Evolutionary conservation across 2,113 vertebrate genomes (phyloP).

Genomic region (Sitta europaea): DNA sequence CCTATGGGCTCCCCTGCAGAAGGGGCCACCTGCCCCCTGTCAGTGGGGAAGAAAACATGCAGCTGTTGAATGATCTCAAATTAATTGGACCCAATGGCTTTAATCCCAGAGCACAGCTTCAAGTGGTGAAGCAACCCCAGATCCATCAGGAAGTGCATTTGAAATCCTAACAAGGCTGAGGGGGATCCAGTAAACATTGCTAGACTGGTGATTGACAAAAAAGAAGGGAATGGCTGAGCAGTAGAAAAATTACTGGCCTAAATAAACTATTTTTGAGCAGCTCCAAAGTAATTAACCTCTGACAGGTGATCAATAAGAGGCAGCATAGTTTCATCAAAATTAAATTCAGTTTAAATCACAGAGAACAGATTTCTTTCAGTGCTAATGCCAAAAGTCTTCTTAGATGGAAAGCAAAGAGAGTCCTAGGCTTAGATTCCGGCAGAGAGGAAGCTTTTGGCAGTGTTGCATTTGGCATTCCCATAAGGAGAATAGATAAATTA

Average conservation of each 20-base stretch:
- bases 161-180: not conserved
- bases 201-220: not conserved
- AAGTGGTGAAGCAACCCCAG: not conserved
- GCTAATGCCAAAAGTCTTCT: not conserved
- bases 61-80: not conserved
- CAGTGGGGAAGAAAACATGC: not conserved
- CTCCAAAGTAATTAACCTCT: not conserved
- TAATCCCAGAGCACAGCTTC: not conserved
- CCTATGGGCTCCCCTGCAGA: rapidly evolving
- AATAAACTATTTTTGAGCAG: not conserved
- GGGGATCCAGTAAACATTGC: not conserved
- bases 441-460: not conserved
- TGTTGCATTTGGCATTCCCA: not conserved
- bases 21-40: not conserved
- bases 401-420: not conserved
- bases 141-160: not conserved
- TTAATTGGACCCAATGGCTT: not conserved
- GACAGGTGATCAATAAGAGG: not conserved
- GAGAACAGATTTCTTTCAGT: not conserved
- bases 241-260: not conserved
- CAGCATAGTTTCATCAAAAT: not conserved
- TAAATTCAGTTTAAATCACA: not conserved
- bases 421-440: not conserved
- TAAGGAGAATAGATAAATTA: not conserved
- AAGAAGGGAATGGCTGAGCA: not conserved